A percentile compares a stretch with the other conserved stretches of the same genome.
Evolutionary conservation across 1,140 invertebrate species (phyloP).

Genomic region (Venturia canescens): DNA sequence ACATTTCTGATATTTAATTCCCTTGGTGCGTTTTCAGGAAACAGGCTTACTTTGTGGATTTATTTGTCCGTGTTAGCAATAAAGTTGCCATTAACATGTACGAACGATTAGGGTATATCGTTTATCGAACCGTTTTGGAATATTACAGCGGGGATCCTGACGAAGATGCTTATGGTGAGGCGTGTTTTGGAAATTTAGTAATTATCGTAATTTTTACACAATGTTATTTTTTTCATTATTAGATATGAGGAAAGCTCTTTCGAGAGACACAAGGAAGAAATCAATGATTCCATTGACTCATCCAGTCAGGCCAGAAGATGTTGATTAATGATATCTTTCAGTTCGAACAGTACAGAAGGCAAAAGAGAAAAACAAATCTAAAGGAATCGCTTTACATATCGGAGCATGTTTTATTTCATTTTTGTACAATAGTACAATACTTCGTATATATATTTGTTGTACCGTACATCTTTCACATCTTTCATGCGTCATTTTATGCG

Average conservation of each 20-base stretch:
- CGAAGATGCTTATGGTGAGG: conserved; percentile 98
- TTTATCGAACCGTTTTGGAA: conserved; percentile 96
- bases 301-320: conserved; percentile 96
- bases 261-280: conserved; percentile 93
- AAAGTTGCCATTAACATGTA: conserved; percentile 99
- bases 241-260: conserved; percentile 99
- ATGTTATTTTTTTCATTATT: conserved; percentile 53
- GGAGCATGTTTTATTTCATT: conserved; percentile 69
- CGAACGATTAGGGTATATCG: conserved; percentile 96
- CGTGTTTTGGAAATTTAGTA: conserved; percentile 30
- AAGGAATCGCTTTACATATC: conserved; percentile 55
- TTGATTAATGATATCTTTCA: conserved; percentile 82
- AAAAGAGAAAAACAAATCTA: conserved; percentile 31
- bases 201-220: conserved; percentile 14
- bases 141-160: conserved; percentile 98
- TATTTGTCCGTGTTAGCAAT: conserved; percentile 99
- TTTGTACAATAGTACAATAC: conserved; percentile 75
- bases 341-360: neutral
- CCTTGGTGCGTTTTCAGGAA: conserved; percentile 85
- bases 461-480: conserved; percentile 59
- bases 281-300: conserved; percentile 95
- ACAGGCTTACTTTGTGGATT: conserved; percentile 97
- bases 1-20: neutral
- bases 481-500: conserved; percentile 65
- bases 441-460: conserved; percentile 57